Base-by-base conservation (phyloP, 2,797 vertebrate genomes). In the Serranus cabrilla region DNA sequence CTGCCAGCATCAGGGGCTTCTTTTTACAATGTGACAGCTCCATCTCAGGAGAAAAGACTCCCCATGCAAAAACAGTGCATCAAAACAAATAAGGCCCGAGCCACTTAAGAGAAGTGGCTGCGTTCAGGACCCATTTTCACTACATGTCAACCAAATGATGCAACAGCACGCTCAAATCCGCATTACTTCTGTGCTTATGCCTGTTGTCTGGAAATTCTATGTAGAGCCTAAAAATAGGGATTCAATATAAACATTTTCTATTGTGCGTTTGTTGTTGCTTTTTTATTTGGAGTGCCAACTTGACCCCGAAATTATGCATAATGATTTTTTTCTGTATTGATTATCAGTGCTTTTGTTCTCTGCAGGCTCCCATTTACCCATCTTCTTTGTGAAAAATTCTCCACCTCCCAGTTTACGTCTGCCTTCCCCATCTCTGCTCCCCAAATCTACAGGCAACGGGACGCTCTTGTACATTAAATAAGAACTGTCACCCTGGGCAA, bases 401-500 rank as follows among this genome's bases (percentile, higher is more conserved):
- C 66, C 78, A 73, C 63, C 61, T 78, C 68, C 50, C 52, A 66
- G 55, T 86, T 83, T 66, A 50, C 78, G 25, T 64, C 76, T 57
- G 70, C 65, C 81, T 66, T 74, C 73, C 70, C 60, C 64, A 78
- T 56, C 80, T 69, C 70, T 57, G 27, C 82, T 93, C 91, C 94
- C 90, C 94, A 96, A 96, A 96, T 96, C 96, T 95, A 96, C 95
- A 96, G 96, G 97, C 96, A 97, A 96, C 87, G 94, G 96, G 96
- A 97, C 96, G 95, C 96, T 97, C 96, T 96, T 97, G 97, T 97
- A 97, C 97, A 97, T 96, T 98, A 98, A 99, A 99, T 98, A 98
- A 99, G 96, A 99, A 96, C 96, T 98, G 98, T 99, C 98, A 98
- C 97, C 97, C 96, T 95, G 96, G 97, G 97, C 97, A 97, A 98